Conservation (phyloP, 2,113 vertebrate genomes). For the Myotis davidii region DNA sequence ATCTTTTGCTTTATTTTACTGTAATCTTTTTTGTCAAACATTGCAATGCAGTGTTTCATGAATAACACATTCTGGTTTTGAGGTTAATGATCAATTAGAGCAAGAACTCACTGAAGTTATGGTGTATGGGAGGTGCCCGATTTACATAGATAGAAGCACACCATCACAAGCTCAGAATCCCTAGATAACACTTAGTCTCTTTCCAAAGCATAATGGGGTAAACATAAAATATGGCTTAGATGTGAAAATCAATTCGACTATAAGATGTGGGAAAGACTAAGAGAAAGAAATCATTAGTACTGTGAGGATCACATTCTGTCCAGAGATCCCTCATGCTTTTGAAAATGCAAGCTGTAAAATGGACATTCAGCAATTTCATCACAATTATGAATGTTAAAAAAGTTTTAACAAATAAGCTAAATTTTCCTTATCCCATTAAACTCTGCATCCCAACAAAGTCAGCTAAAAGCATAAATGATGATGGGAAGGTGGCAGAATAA, state of each 20-base stretch:
- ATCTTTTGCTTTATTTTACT: constrained; percentile 60
- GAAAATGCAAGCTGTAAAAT: constrained; percentile 76
- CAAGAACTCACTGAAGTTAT: constrained; percentile 60
- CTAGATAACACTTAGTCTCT: constrained; percentile 64
- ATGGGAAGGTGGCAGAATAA: neutral
- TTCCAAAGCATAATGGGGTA: constrained; percentile 70
- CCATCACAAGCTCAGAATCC: constrained; percentile 60
- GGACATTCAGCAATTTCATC: constrained; percentile 75
- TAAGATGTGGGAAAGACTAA: constrained; percentile 71
- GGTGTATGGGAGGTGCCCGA: constrained; percentile 42
- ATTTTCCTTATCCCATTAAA: neutral
- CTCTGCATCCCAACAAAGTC: neutral
- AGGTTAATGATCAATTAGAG: constrained; percentile 77
- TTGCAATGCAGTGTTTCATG: constrained; percentile 76
- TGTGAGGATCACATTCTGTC: constrained; percentile 64
- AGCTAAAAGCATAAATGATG: neutral
- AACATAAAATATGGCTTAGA: constrained; percentile 66
- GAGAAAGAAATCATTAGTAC: constrained; percentile 72
- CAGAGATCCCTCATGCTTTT: constrained; percentile 64
- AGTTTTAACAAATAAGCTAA: neutral
- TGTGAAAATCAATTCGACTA: constrained; percentile 77
- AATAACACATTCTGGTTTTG: constrained; percentile 67
- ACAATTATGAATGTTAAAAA: constrained; percentile 17
- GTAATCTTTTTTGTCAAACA: constrained; percentile 70
- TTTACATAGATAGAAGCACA: constrained; percentile 66